Conservation (phyloP, 2,797 vertebrate genomes). For the Rhabdomys pumilio region DNA sequence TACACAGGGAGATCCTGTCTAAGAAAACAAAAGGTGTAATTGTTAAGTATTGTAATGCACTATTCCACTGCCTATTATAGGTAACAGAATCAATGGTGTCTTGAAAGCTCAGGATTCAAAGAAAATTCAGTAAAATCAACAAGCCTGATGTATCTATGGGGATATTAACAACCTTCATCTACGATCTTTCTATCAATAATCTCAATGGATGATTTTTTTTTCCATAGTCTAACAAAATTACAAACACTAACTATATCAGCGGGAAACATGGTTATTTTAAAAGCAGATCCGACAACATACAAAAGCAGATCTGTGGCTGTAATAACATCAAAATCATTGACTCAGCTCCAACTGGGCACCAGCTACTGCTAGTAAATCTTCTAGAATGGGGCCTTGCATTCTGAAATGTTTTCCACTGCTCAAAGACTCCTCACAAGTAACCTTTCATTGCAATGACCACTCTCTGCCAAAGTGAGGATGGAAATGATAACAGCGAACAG, state of each 20-base stretch:
- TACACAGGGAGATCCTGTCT: background rate
- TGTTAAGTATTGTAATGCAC: background rate
- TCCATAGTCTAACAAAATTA: background rate
- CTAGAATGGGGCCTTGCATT: background rate
- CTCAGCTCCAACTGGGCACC: background rate
- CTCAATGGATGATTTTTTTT: background rate
- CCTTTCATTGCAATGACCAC: background rate
- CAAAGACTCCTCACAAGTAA: background rate
- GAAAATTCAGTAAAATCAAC: background rate
- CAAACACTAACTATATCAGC: background rate
- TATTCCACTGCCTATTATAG: background rate
- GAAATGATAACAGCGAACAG: background rate
- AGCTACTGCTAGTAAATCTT: background rate
- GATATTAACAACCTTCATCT: background rate
- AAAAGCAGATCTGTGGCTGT: background rate
- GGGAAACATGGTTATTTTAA: background rate
- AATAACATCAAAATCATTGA: conserved; percentile 12
- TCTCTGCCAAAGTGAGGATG: background rate
- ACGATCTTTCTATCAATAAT: background rate
- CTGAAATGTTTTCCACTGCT: conserved; percentile 8
- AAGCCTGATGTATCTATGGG: background rate
- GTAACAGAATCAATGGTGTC: background rate
- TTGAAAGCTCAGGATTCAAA: conserved; percentile 24
- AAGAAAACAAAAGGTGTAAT: background rate
- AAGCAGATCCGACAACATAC: background rate